phyloP scores from a whole-genome alignment of 2,797 vertebrate species.

The Syngnathus rostellatus region DNA sequence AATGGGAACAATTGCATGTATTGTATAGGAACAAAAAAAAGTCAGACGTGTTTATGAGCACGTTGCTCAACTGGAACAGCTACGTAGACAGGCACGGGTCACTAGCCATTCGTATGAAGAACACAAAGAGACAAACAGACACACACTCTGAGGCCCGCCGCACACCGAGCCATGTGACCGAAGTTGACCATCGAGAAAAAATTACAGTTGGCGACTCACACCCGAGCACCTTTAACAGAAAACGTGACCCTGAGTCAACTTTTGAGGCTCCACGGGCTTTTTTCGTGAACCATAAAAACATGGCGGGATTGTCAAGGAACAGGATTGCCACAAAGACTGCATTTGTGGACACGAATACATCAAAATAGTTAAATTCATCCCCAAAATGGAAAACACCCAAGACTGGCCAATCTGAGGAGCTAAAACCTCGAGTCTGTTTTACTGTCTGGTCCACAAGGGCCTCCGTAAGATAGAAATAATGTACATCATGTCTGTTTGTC shows the following conservation, averaged over 20 bases:
- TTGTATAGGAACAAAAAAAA: slow-evolving; percentile 53
- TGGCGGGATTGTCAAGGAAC: no score
- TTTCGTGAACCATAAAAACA: no score
- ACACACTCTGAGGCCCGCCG: not conserved
- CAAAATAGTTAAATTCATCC: no score
- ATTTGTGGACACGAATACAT: no score
- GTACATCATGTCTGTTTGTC: not conserved
- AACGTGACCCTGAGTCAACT: no score
- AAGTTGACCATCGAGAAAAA: no score
- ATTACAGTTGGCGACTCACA: no score
- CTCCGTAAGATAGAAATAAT: not conserved
- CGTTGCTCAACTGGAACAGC: slow-evolving; percentile 48
- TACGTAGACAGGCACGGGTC: slow-evolving; percentile 35
- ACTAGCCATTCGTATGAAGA: slow-evolving; percentile 22
- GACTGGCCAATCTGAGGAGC: not conserved
- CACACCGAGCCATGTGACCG: no score
- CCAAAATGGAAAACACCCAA: not conserved
- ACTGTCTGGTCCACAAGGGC: not conserved
- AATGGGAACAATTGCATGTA: slow-evolving; percentile 29
- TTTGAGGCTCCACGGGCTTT: no score
- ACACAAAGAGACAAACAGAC: slow-evolving; percentile 15
- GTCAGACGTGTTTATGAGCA: slow-evolving; percentile 37
- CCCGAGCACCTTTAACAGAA: no score
- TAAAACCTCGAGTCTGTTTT: not conserved
- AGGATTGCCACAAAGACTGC: no score